Conservation (phyloP, 53 echinoderm and acorn worm species). For the Pentamera pediparva region DNA sequence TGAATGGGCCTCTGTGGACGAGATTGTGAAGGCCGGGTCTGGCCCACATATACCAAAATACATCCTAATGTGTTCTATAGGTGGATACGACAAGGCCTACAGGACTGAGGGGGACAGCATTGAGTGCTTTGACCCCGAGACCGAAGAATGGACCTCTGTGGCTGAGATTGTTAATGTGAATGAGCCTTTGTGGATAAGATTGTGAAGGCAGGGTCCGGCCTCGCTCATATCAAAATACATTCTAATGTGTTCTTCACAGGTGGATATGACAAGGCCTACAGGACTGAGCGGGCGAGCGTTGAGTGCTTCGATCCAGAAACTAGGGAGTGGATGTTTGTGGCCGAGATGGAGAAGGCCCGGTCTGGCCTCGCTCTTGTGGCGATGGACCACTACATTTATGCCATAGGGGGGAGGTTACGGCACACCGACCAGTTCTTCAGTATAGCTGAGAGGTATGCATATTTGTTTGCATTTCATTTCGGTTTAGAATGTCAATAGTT, state of each 20-base stretch:
- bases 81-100: no score
- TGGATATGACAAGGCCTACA: slow-evolving; percentile 96
- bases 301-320: slow-evolving; percentile 98
- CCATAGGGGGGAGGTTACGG: slow-evolving; percentile 92
- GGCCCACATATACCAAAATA: no score
- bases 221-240: no score
- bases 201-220: no score
- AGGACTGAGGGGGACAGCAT: no score
- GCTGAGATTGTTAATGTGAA: no score
- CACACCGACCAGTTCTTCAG: slow-evolving; percentile 99
- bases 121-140: no score
- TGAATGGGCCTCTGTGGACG: slow-evolving; percentile 90
- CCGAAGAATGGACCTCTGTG: no score
- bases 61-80: no score
- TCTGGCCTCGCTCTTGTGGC: slow-evolving; percentile 84
- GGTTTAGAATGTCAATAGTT: no score
- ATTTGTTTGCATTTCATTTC: no score
- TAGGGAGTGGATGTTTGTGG: slow-evolving; percentile 89
- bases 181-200: no score
- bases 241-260: slow-evolving; percentile 32
- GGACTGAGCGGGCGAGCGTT: slow-evolving; percentile 88
- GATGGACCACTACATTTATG: slow-evolving; percentile 99
- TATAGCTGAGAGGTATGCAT: slow-evolving; percentile 97
- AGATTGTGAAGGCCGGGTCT: slow-evolving; percentile 93
- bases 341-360: slow-evolving; percentile 97